Conservation (phyloP, 2,888 invertebrate genomes). For the Agrilus mali region DNA sequence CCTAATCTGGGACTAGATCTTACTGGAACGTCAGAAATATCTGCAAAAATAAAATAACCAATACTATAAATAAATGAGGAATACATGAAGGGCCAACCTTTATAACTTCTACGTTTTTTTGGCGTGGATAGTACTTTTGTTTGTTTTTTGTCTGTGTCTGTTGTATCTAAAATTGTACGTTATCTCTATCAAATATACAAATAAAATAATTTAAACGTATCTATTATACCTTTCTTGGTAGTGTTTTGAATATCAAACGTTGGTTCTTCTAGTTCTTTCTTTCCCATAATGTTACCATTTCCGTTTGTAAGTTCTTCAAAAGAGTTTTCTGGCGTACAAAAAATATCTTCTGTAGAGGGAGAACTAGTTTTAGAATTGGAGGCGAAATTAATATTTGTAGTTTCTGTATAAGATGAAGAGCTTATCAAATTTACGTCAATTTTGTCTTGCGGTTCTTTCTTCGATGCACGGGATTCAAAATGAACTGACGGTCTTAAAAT, state of each 20-base stretch:
- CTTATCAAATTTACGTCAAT: slow-evolving; percentile 6
- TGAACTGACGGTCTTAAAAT: slow-evolving; percentile 14
- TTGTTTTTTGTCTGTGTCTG: not conserved
- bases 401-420: not conserved
- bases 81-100: slow-evolving; percentile 15
- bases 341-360: slow-evolving; percentile 14
- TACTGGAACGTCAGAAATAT: slow-evolving; percentile 4
- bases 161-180: too few relatives aligned
- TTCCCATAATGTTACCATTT: slow-evolving; percentile 5
- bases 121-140: slow-evolving; percentile 13
- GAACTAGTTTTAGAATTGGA: slow-evolving; percentile 4
- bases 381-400: not conserved
- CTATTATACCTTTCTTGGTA: too few relatives aligned
- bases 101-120: slow-evolving; percentile 22
- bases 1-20: slow-evolving; percentile 21
- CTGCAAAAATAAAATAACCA: slow-evolving; percentile 1
- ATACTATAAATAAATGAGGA: not conserved
- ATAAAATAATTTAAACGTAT: too few relatives aligned
- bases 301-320: slow-evolving; percentile 9
- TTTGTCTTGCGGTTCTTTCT: slow-evolving; percentile 5
- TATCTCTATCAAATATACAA: too few relatives aligned
- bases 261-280: not conserved
- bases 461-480: slow-evolving; percentile 10
- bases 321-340: slow-evolving; percentile 20
- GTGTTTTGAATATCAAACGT: too few relatives aligned